Percentiles rank a stretch among this genome's conserved stretches.
phyloP scores from a whole-genome alignment of 2,888 invertebrate species.

The Magallana nippona region DNA sequence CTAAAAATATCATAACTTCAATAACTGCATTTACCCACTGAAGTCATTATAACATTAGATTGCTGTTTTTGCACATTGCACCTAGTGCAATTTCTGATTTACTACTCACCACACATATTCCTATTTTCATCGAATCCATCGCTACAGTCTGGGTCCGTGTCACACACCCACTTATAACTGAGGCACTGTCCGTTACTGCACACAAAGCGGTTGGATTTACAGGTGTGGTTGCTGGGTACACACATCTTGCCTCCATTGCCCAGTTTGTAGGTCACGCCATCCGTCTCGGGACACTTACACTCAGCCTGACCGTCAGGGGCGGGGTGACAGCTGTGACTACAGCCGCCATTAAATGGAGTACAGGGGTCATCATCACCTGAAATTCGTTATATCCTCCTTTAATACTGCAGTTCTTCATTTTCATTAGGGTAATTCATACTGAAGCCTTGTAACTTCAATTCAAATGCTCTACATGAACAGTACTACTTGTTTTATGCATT shows the following conservation, averaged over 20 bases:
- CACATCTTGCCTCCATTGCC: conserved; percentile 97
- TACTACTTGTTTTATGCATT: no score
- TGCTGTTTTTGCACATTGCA: no score
- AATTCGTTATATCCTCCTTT: not conserved
- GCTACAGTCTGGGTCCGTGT: conserved; percentile 85
- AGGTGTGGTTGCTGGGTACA: conserved; percentile 84
- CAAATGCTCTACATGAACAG: no score
- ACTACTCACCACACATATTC: conserved; percentile 72
- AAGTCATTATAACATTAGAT: no score
- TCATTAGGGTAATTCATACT: no score
- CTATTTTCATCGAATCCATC: conserved; percentile 75
- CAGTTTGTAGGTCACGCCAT: conserved; percentile 83
- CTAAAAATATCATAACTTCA: not conserved
- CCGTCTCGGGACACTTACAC: conserved; percentile 90
- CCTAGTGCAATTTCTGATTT: no score
- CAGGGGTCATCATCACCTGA: conserved; percentile 82
- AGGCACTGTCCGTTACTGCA: conserved; percentile 96
- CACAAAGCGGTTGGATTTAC: conserved; percentile 86
- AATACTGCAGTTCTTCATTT: no score
- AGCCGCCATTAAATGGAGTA: conserved; percentile 92
- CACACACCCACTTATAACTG: conserved; percentile 96
- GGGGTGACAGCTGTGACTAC: conserved; percentile 95
- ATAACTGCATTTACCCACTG: no score
- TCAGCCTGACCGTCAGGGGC: conserved; percentile 90
- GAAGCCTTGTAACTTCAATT: no score